These are phyloP conservation scores for Drosophila nasuta DNA, from an alignment of 1,140 invertebrate species.

Conservation along the genomic window DNA sequence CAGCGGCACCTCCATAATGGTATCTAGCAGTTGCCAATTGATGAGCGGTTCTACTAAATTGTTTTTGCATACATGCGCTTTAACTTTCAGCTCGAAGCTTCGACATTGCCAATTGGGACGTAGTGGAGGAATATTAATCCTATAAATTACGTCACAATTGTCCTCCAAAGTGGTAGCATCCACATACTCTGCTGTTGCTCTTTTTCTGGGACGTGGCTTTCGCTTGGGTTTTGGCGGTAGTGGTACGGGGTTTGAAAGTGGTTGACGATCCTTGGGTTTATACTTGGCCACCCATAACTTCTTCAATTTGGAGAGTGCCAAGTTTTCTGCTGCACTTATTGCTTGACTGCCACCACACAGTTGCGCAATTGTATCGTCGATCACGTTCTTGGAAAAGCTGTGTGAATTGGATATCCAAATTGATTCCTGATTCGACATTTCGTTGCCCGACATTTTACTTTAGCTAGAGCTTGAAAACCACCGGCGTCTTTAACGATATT, in stretches of 20 bases:
- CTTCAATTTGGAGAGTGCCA: background rate
- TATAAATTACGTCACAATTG: constrained; percentile 1
- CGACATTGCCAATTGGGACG: constrained; percentile 2
- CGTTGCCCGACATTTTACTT: too few species aligned
- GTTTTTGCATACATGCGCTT: constrained; percentile 7
- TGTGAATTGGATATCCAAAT: too few species aligned
- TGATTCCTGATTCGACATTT: too few species aligned
- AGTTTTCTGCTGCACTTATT: background rate
- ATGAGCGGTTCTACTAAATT: constrained; percentile 27
- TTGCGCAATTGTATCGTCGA: too few species aligned
- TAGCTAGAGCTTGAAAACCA: too few species aligned
- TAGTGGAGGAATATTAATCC: constrained; percentile 11
- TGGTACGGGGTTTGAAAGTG: background rate
- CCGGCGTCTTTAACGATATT: too few species aligned
- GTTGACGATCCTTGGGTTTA: background rate
- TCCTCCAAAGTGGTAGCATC: constrained; percentile 9
- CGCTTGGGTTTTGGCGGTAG: background rate
- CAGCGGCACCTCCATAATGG: constrained; percentile 17
- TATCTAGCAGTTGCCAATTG: constrained; percentile 31
- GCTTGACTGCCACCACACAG: background rate
- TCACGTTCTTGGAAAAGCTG: too few species aligned
- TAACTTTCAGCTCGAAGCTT: constrained; percentile 12
- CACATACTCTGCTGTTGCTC: background rate
- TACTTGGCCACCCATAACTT: constrained; percentile 11
- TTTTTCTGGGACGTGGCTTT: background rate